A percentile compares a stretch with the other conserved stretches of the same genome.
These are phyloP conservation scores for Metacarcinus magister DNA, from an alignment of 2,888 invertebrate species.

Conservation along the genomic window DNA sequence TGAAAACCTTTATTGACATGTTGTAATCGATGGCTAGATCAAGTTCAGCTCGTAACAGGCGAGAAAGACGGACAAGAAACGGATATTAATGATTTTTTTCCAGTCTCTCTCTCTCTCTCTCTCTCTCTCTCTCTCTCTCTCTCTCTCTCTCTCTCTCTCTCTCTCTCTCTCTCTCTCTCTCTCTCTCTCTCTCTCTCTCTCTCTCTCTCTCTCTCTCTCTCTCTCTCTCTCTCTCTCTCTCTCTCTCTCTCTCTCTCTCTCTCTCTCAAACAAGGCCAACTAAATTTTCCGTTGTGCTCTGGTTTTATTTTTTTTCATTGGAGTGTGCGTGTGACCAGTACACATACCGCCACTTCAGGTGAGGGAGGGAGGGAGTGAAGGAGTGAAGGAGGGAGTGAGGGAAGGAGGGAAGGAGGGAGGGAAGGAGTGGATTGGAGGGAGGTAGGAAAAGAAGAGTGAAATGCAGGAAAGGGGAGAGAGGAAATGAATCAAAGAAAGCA, in stretches of 20 bases:
- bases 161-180: too few relatives aligned
- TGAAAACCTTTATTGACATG: conserved; percentile 9
- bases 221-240: not conserved
- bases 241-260: conserved; percentile 26
- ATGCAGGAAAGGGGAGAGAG: not conserved
- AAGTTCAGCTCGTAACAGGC: not conserved
- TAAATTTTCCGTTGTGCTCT: not conserved
- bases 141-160: too few relatives aligned
- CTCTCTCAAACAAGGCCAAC: not conserved
- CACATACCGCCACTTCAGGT: too few relatives aligned
- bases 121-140: too few relatives aligned
- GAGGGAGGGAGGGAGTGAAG: not conserved
- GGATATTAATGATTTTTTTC: too few relatives aligned
- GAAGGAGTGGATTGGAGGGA: not conserved
- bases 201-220: not conserved
- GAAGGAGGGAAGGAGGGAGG: not conserved
- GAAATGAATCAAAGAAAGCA: not conserved
- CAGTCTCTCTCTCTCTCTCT: too few relatives aligned
- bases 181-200: too few relatives aligned
- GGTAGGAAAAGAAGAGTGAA: not conserved
- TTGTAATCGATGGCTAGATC: not conserved
- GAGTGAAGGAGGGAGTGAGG: not conserved
- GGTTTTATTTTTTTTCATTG: not conserved
- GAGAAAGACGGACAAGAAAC: too few relatives aligned
- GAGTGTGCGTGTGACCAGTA: too few relatives aligned